Conservation (phyloP, 2,797 vertebrate genomes). For the Artibeus jamaicensis region DNA sequence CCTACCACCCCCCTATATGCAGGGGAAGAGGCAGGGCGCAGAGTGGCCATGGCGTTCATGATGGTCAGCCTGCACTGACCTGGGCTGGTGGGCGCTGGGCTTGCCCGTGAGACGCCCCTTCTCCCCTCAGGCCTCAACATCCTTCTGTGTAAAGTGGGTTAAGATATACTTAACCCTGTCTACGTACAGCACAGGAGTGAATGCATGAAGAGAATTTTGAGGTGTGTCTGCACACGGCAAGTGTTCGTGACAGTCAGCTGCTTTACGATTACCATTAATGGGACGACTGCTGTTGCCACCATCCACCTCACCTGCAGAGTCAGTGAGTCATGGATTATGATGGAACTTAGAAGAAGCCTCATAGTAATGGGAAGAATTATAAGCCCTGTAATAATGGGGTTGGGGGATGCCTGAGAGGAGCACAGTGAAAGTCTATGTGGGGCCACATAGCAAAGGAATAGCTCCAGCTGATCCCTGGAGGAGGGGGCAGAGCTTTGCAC, state of each 20-base stretch:
- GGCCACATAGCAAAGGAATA: background rate
- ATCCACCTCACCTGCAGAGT: background rate
- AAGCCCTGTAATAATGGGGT: background rate
- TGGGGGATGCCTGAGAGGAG: background rate
- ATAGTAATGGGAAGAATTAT: background rate
- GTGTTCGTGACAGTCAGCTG: background rate
- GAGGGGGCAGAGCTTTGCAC: background rate
- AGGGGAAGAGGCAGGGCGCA: background rate
- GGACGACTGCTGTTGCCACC: background rate
- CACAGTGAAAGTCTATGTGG: background rate
- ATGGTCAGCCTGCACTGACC: background rate
- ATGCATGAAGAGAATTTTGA: no score
- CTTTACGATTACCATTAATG: background rate
- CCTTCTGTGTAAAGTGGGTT: background rate
- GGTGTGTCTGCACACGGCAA: background rate
- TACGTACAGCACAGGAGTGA: background rate
- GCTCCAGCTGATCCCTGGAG: background rate
- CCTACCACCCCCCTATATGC: background rate
- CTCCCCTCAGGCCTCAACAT: background rate
- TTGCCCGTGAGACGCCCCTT: background rate
- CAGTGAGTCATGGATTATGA: background rate
- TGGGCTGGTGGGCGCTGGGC: background rate
- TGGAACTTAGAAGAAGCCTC: background rate
- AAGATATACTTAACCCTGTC: background rate
- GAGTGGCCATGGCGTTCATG: rapidly evolving